phyloP scores from a whole-genome alignment of 2,888 invertebrate species.

The Orthosia gothica region DNA sequence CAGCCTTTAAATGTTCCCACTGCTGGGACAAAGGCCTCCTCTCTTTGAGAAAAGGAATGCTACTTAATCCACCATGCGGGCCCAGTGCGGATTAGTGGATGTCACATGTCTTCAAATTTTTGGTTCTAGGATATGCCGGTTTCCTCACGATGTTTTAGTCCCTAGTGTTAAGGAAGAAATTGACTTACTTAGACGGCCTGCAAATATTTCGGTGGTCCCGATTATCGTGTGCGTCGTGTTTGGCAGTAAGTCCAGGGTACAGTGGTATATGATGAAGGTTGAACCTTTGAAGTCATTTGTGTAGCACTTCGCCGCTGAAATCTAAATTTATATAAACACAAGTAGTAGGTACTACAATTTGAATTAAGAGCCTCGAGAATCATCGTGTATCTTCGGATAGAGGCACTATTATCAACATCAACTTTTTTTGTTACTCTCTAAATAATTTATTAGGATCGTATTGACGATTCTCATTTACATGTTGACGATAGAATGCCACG shows the following conservation, averaged over 20 bases:
- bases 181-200: not conserved
- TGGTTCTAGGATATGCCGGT: too few relatives aligned
- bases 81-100: too few relatives aligned
- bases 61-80: too few relatives aligned
- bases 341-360: not conserved
- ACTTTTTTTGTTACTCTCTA: too few relatives aligned
- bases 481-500: too few relatives aligned
- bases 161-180: not conserved
- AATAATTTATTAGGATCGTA: too few relatives aligned
- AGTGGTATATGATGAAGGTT: not conserved
- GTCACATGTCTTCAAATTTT: too few relatives aligned
- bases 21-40: too few relatives aligned
- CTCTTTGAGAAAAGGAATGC: too few relatives aligned
- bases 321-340: not conserved
- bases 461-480: too few relatives aligned
- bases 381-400: not conserved
- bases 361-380: not conserved
- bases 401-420: not conserved
- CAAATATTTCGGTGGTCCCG: conserved; percentile 6
- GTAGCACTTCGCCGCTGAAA: not conserved
- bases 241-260: not conserved
- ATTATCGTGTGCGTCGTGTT: not conserved
- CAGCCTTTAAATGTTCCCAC: too few relatives aligned
- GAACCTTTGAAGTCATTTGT: too few relatives aligned
- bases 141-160: not conserved